phyloP scores from a whole-genome alignment of 2,113 vertebrate genomes.

The Microtus pennsylvanicus region DNA sequence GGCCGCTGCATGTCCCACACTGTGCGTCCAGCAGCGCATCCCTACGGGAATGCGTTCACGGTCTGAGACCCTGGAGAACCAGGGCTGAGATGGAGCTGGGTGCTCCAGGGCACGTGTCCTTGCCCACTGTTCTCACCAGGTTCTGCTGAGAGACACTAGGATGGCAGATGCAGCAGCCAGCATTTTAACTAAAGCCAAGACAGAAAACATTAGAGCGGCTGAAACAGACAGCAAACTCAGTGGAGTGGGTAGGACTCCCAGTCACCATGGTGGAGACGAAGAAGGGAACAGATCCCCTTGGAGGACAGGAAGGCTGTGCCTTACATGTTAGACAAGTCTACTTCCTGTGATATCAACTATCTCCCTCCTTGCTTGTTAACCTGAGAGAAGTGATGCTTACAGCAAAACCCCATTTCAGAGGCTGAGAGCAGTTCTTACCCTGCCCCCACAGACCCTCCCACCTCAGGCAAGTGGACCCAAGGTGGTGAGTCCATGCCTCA shows the following conservation, averaged over 20 bases:
- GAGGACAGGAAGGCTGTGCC: rapidly evolving
- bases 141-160: not conserved
- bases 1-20: not conserved
- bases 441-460: not conserved
- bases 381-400: not conserved
- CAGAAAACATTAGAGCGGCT: not conserved
- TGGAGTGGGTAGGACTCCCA: not conserved
- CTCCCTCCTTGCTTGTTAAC: not conserved
- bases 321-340: not conserved
- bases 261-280: rapidly evolving
- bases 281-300: not conserved
- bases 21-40: not conserved
- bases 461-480: not conserved
- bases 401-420: not conserved
- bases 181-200: not conserved
- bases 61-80: rapidly evolving
- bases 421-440: not conserved
- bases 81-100: not conserved
- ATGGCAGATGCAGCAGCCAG: too few relatives aligned
- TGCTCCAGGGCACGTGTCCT: too few relatives aligned
- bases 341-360: not conserved
- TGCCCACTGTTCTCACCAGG: not conserved
- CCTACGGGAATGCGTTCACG: rapidly evolving
- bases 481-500: not conserved
- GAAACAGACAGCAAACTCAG: not conserved